Evolutionary conservation across 2,113 vertebrate species (phyloP), one percentile per base, ranked within the genome.

Genomic region (Sinocyclocheilus anshuiensis): DNA sequence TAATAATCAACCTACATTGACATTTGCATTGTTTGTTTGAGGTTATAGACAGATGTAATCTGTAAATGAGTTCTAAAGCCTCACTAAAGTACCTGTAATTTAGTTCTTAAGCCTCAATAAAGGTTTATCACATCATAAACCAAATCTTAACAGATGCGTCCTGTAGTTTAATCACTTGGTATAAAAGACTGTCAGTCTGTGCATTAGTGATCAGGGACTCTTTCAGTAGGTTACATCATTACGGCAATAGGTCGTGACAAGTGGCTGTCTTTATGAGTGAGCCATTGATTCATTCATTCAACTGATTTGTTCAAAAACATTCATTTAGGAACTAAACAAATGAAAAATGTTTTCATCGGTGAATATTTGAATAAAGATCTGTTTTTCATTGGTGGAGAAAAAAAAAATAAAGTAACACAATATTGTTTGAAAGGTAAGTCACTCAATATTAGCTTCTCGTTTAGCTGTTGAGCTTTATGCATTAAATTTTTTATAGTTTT

Each of bases 41-140:
- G 33, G 55, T 45, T 76, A 26, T 13, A 18, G 2, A 36, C 50
- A 72, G 45, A 53, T 16, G 8, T 59, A 77, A 84, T 89, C 59
- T 29, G 26, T 61, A 76, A 84, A 81, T 89, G 15, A 84, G 36
- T 82, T 81, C 74, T 61, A 84, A 61, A 84, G n/a, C 42, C 67
- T 81, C 65, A 36, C 76, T 86, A 81, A 84, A 76, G 11, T 74
- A 26, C 69, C 45, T 71, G 63, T 83, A 71, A 69, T 69, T 36
- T 50, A 83, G 81, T 53, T 83, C 11, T 53, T 69, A 83, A 55
- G 65, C 18, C 81, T 71, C 26, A 50, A 71, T 71, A 83, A 55
- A 83, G 63, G 59, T 86, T 86, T 80, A 88, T 77, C 55, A 74
- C 57, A 77, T 63, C 20, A 88, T 84, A 77, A 89, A 89, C 45